These are phyloP conservation scores for Kryphioiulus occultus DNA, from an alignment of 2,888 invertebrate species.

Conservation along the genomic window DNA sequence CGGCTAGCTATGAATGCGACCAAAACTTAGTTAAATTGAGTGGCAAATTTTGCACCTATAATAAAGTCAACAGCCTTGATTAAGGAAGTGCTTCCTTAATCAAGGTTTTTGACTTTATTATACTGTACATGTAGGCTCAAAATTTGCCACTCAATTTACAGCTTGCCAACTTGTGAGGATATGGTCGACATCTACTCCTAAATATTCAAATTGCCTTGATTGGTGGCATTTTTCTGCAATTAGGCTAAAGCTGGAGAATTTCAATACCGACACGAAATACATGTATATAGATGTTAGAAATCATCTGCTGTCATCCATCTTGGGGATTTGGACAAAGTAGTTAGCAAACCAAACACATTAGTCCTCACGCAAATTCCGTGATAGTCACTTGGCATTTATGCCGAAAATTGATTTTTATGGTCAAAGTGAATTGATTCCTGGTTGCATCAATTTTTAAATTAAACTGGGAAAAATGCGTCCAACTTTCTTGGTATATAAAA, in stretches of 20 bases:
- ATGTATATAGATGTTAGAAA: not conserved
- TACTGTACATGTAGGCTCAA: too few species aligned
- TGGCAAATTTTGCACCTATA: too few species aligned
- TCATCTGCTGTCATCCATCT: not conserved
- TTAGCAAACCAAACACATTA: not conserved
- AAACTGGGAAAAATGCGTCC: too few species aligned
- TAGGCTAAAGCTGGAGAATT: not conserved
- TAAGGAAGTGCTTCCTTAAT: too few species aligned
- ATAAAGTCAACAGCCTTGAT: too few species aligned
- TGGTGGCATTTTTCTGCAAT: not conserved
- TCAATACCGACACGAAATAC: not conserved
- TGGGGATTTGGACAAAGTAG: not conserved
- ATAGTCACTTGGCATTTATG: too few species aligned
- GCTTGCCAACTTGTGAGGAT: not conserved
- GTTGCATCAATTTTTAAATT: too few species aligned
- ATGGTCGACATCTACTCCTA: not conserved
- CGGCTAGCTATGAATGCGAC: not conserved
- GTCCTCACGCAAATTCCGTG: too few species aligned
- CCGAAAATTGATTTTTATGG: too few species aligned
- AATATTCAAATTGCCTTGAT: not conserved
- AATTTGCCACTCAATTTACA: not conserved
- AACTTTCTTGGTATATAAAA: too few species aligned
- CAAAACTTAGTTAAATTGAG: conserved; percentile 17
- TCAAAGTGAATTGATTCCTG: too few species aligned
- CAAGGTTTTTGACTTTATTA: not conserved